Base-by-base conservation (phyloP, 2,797 vertebrate genomes). In the Chromobotia macracanthus region DNA sequence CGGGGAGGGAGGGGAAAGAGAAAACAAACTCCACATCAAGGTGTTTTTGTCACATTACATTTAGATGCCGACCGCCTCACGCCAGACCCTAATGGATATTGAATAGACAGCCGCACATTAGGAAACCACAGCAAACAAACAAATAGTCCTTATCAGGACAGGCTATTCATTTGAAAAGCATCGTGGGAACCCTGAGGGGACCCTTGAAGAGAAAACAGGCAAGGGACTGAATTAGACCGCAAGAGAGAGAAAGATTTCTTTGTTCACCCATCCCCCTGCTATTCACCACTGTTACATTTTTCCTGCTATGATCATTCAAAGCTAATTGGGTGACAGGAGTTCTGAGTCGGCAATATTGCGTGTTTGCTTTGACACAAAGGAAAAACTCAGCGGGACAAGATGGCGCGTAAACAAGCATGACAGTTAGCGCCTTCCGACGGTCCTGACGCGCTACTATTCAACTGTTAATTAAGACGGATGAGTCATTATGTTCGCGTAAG, bases 1-100 rank as follows among this genome's bases (percentile, higher is more conserved):
- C 61, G 10, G 61, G 2, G 16, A 38, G 31, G 16, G 61, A 64
- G 28, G 5, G 19, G 35, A 50, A 44, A 74, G 50, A 50, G 70
- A 77, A 81, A 81, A 81, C 75, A 80, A 84, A 87, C 83, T 84
- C 64, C 58, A 71, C 83, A 85, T 85, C 82, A 84, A 87, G 85
- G 83, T 81, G 80, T 84, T 85, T 85, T 84, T 82, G 85, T 84
- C 84, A 85, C 82, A 75, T 82, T 68, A 70, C 77, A 82, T 86
- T 85, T 84, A 61, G 76, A 80, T 55, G 73, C 80, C 65, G 75
- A 80, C 77, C 53, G 55, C 55, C 44, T 79, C 35, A 61, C 31
- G 21, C 53, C 69, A 19, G 61, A 55, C 78, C 56, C 74, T 83
- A 86, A 87, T 77, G 80, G 84, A 85, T 85, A 85, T 83, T 83